A percentile compares a stretch with the other conserved stretches of the same genome.
Evolutionary conservation across 2,113 vertebrate species (phyloP).

Genomic region (Nyctereutes procyonoides): DNA sequence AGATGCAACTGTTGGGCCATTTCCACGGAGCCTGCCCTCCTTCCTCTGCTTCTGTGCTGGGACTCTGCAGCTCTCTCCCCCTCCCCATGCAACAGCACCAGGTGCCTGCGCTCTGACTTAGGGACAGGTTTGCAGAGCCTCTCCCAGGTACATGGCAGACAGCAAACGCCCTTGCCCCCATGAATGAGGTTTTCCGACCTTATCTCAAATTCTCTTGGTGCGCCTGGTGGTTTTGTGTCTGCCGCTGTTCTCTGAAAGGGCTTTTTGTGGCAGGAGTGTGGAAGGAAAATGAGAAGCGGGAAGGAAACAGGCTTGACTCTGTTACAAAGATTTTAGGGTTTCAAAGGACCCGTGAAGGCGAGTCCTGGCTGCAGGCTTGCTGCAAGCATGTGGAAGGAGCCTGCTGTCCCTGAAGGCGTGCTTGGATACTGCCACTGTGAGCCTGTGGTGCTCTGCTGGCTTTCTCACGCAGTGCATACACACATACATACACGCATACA

Average conservation of each 20-base stretch:
- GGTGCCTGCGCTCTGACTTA: accelerated
- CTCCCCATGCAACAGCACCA: accelerated
- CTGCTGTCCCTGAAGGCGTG: accelerated
- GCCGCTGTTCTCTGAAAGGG: background rate
- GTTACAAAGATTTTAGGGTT: background rate
- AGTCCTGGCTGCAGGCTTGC: background rate
- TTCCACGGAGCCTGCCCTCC: accelerated
- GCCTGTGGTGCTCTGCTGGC: accelerated
- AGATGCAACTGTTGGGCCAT: background rate
- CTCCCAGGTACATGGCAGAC: background rate
- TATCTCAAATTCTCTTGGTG: background rate
- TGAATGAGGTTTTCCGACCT: background rate
- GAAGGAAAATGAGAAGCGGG: background rate
- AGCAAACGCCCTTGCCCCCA: background rate
- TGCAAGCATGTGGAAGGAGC: background rate
- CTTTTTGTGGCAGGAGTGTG: background rate
- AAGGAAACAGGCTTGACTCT: conserved; percentile 32
- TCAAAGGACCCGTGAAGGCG: background rate
- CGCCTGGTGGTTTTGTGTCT: background rate
- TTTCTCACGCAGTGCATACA: background rate
- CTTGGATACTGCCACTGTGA: background rate
- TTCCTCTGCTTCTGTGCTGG: accelerated
- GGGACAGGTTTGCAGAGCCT: background rate
- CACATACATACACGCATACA: too few species aligned
- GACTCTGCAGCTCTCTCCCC: accelerated